Evolutionary conservation across 1,140 invertebrate species (phyloP).

Genomic region (Notospermus geniculatus): DNA sequence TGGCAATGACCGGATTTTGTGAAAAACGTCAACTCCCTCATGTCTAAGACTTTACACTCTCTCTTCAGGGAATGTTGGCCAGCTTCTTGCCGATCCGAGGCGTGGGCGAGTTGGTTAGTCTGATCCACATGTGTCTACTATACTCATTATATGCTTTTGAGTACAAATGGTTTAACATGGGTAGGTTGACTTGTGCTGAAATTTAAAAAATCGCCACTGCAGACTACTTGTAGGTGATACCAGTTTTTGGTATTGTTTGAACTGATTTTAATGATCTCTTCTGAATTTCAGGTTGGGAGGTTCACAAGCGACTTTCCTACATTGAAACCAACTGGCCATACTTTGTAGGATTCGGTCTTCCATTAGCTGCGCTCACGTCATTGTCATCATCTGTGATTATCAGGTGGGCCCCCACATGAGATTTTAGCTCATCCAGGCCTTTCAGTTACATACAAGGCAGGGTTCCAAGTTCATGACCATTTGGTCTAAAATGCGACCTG

Average conservation of each 20-base stretch:
- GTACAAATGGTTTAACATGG: constrained; percentile 97
- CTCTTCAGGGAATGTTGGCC: constrained; percentile 71
- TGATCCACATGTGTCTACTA: constrained; percentile 84
- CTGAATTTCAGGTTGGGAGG: constrained; percentile 69
- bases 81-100: constrained; percentile 72
- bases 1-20: neutral
- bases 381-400: constrained; percentile 67
- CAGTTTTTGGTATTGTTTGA: too few species aligned
- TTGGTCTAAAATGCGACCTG: too few species aligned
- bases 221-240: too few species aligned
- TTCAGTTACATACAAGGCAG: too few species aligned
- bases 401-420: too few species aligned
- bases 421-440: too few species aligned
- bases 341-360: constrained; percentile 91
- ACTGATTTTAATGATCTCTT: too few species aligned
- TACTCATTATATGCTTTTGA: constrained; percentile 95
- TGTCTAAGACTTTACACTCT: constrained; percentile 11
- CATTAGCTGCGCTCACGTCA: constrained; percentile 80
- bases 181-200: constrained; percentile 45
- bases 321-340: constrained; percentile 95
- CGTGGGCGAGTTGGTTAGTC: constrained; percentile 70
- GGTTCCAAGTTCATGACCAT: too few species aligned
- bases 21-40: constrained; percentile 3
- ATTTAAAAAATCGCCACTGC: too few species aligned
- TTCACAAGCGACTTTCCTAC: constrained; percentile 81